A percentile compares a stretch with the other conserved stretches of the same genome.
These are phyloP conservation scores for Diabrotica balteata DNA, from an alignment of 2,888 invertebrate species.

Conservation along the genomic window DNA sequence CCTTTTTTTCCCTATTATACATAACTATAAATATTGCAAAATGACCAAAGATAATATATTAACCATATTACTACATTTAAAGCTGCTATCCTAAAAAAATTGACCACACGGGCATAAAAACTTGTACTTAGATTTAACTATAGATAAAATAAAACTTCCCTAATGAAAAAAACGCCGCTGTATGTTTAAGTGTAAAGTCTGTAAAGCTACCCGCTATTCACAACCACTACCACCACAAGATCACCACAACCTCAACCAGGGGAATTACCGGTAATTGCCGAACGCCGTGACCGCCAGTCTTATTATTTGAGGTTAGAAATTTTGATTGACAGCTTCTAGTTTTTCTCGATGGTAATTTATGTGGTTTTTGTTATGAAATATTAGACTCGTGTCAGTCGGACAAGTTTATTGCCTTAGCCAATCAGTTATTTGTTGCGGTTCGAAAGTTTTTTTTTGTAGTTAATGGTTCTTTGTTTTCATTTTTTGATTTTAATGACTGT, in stretches of 20 bases:
- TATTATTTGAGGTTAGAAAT: constrained; percentile 48
- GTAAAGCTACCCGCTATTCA: constrained; percentile 4
- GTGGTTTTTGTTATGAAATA: constrained; percentile 47
- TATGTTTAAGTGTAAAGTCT: constrained; percentile 6
- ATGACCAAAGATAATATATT: too few species aligned
- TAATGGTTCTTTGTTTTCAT: constrained; percentile 39
- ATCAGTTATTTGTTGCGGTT: constrained; percentile 40
- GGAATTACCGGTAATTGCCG: constrained; percentile 44
- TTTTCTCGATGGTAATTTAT: constrained; percentile 53
- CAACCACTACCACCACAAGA: constrained; percentile 23
- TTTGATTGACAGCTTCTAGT: constrained; percentile 58
- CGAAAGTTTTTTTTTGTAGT: constrained; percentile 29
- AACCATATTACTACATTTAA: too few species aligned
- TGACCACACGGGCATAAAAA: too few species aligned
- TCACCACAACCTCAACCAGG: constrained; percentile 27
- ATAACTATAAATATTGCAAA: too few species aligned
- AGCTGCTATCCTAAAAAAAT: too few species aligned
- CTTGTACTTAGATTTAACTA: too few species aligned
- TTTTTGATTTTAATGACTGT: constrained; percentile 35
- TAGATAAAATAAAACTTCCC: too few species aligned
- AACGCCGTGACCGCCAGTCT: constrained; percentile 36
- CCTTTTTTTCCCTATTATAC: too few species aligned
- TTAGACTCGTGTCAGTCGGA: constrained; percentile 42
- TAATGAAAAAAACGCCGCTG: constrained; percentile 5
- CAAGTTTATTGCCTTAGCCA: constrained; percentile 43